Percentiles rank a stretch among this genome's conserved stretches.
These are phyloP conservation scores for Mya arenaria DNA, from an alignment of 1,140 invertebrate species.

Conservation along the genomic window DNA sequence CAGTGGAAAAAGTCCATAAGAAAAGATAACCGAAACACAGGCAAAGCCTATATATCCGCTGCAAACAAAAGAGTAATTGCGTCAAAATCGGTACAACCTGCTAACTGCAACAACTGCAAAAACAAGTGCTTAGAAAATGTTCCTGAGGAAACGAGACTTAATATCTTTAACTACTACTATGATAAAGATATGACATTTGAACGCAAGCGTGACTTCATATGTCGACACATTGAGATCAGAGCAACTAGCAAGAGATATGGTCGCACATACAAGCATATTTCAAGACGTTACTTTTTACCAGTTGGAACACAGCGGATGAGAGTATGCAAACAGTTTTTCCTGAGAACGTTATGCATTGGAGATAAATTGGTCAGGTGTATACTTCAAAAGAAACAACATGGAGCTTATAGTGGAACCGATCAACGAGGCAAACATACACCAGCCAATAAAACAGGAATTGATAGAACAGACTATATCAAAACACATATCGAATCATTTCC, in stretches of 20 bases:
- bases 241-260: neutral
- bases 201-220: conserved; percentile 15
- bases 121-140: neutral
- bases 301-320: neutral
- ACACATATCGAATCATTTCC: conserved; percentile 43
- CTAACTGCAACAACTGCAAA: neutral
- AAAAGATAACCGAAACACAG: neutral
- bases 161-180: neutral
- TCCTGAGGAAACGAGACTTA: neutral
- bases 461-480: neutral
- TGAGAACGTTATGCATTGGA: conserved; percentile 29
- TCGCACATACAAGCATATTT: neutral
- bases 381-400: neutral
- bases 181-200: conserved; percentile 13
- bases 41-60: neutral
- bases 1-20: conserved; percentile 27
- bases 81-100: neutral
- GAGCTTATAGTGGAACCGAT: neutral
- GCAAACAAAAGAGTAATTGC: neutral
- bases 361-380: conserved; percentile 5
- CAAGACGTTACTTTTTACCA: neutral
- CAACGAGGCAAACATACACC: neutral
- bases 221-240: neutral
- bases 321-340: conserved; percentile 31
- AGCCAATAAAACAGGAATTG: neutral